Conservation (phyloP, 2,113 vertebrate species). For the Archocentrus centrarchus region DNA sequence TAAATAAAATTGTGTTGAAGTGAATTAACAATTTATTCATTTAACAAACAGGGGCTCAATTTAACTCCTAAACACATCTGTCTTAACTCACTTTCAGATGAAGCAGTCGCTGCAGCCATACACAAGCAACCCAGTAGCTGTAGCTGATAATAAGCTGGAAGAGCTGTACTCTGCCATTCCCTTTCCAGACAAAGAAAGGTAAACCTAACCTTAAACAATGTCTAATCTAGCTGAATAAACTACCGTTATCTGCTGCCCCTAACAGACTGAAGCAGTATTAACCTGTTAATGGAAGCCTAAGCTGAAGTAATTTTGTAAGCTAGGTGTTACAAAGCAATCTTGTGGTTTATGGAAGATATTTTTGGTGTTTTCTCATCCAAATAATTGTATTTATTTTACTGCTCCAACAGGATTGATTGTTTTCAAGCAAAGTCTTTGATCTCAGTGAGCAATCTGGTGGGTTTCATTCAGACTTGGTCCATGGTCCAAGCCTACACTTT, state of each 20-base stretch:
- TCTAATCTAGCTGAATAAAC: background rate
- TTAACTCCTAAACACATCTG: background rate
- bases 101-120: slow-evolving; percentile 57
- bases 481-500: slow-evolving; percentile 78
- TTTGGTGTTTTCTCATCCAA: background rate
- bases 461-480: slow-evolving; percentile 81
- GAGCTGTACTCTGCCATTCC: slow-evolving; percentile 81
- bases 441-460: slow-evolving; percentile 73
- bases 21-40: no score
- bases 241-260: no score
- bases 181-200: slow-evolving; percentile 86
- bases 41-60: no score
- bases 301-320: background rate
- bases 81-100: slow-evolving; percentile 50
- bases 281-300: background rate
- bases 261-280: background rate
- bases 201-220: slow-evolving; percentile 6
- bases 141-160: slow-evolving; percentile 56
- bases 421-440: slow-evolving; percentile 68
- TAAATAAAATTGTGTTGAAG: no score
- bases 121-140: slow-evolving; percentile 45
- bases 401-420: slow-evolving; percentile 76
- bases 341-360: background rate
- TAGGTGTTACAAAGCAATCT: background rate
- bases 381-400: background rate